phyloP scores from a whole-genome alignment of 2,888 invertebrate genomes.

The Polyploca ridens region DNA sequence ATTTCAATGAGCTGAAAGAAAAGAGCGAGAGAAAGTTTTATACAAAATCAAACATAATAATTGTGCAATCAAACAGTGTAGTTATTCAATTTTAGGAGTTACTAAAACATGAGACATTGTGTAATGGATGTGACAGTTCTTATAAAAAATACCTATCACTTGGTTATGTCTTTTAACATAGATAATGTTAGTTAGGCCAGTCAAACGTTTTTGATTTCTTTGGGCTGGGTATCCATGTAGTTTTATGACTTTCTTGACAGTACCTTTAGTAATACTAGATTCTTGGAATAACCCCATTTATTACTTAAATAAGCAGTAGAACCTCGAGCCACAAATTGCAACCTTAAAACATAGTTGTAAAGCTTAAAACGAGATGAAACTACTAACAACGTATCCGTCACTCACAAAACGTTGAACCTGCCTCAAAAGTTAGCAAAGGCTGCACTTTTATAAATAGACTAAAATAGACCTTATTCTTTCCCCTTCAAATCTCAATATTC shows the following conservation, averaged over 20 bases:
- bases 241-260: neutral
- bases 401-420: constrained; percentile 23
- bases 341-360: neutral
- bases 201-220: too few relatives aligned
- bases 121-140: too few relatives aligned
- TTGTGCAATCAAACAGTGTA: too few relatives aligned
- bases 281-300: neutral
- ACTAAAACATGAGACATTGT: too few relatives aligned
- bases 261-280: neutral
- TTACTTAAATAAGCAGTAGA: neutral
- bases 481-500: constrained; percentile 31
- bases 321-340: neutral
- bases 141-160: too few relatives aligned
- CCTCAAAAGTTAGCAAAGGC: constrained; percentile 21
- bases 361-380: constrained; percentile 1
- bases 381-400: constrained; percentile 4
- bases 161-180: too few relatives aligned
- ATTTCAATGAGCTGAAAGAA: neutral
- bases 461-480: constrained; percentile 26
- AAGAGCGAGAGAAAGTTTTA: too few relatives aligned
- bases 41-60: too few relatives aligned
- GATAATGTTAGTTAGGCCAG: too few relatives aligned
- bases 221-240: too few relatives aligned
- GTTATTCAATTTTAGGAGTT: too few relatives aligned
- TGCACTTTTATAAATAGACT: constrained; percentile 12